phyloP scores from a whole-genome alignment of 30 jellyfish, hydroid and myxozoan genomes.

The Hydra vulgaris region DNA sequence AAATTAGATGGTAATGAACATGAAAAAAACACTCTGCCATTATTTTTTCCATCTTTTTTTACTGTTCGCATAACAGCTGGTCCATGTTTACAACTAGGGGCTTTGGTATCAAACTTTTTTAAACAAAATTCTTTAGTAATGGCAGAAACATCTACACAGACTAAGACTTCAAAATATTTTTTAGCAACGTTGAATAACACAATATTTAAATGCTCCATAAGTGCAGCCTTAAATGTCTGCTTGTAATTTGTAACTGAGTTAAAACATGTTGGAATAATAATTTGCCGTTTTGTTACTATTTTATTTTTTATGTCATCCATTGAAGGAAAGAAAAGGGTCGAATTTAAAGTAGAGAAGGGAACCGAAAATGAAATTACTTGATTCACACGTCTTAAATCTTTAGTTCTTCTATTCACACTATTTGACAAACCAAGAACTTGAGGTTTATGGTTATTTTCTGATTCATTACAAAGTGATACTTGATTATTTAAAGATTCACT shows the following conservation, averaged over 20 bases:
- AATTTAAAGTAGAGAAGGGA: background rate
- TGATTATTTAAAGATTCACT: background rate
- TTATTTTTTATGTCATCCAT: background rate
- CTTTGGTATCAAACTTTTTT: background rate
- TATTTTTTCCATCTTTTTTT: slow-evolving; percentile 29
- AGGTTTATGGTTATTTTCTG: background rate
- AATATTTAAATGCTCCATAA: slow-evolving; percentile 26
- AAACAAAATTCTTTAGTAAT: background rate
- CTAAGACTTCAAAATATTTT: background rate
- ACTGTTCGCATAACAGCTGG: slow-evolving; percentile 25
- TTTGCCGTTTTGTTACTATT: slow-evolving; percentile 22
- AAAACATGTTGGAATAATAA: slow-evolving; percentile 29
- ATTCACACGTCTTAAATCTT: no score
- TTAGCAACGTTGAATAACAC: background rate
- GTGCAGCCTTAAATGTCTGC: slow-evolving; percentile 34
- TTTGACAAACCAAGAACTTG: background rate
- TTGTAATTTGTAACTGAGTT: slow-evolving; percentile 28
- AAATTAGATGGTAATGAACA: background rate
- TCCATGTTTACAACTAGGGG: slow-evolving; percentile 23
- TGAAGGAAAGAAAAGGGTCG: background rate
- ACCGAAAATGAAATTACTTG: background rate
- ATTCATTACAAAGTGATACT: background rate
- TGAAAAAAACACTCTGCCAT: slow-evolving; percentile 27
- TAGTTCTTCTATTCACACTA: background rate
- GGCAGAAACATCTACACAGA: slow-evolving; percentile 9